These are phyloP conservation scores for Popillia japonica DNA, from an alignment of 1,140 invertebrate species.

Conservation along the genomic window DNA sequence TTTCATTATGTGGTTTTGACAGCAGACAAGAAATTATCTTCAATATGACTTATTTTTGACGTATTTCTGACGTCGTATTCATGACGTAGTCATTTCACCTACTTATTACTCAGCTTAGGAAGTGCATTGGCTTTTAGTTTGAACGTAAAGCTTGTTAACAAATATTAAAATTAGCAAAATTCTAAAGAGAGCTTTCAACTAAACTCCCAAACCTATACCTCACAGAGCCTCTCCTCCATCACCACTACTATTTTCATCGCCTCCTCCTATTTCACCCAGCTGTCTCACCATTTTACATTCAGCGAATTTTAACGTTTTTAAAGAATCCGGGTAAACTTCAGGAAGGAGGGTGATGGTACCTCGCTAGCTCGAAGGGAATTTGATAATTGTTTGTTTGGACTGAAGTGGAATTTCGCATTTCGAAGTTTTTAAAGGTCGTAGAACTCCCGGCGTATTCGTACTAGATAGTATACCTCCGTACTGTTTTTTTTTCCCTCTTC, in stretches of 20 bases:
- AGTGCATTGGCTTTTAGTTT: too few species aligned
- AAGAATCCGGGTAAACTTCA: neutral
- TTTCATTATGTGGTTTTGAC: too few species aligned
- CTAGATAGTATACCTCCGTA: too few species aligned
- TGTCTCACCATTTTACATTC: neutral
- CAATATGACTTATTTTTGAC: too few species aligned
- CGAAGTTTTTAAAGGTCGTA: constrained; percentile 13
- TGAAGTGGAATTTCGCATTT: constrained; percentile 28
- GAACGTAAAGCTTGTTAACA: too few species aligned
- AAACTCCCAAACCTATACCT: neutral
- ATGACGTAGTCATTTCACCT: too few species aligned
- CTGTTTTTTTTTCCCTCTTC: too few species aligned
- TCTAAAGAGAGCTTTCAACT: neutral
- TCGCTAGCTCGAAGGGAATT: constrained; percentile 15
- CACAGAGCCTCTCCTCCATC: neutral
- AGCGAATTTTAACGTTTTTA: constrained; percentile 22
- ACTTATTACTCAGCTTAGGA: too few species aligned
- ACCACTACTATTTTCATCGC: neutral
- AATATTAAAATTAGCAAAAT: too few species aligned
- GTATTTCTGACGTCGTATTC: too few species aligned
- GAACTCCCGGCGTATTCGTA: constrained; percentile 12
- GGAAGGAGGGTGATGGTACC: neutral
- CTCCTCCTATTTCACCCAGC: neutral
- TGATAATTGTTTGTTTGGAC: constrained; percentile 35
- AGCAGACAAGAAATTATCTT: too few species aligned